phyloP scores from a whole-genome alignment of 37 sponge, comb jelly and placozoan species.

The Hexactinellida sp. region DNA sequence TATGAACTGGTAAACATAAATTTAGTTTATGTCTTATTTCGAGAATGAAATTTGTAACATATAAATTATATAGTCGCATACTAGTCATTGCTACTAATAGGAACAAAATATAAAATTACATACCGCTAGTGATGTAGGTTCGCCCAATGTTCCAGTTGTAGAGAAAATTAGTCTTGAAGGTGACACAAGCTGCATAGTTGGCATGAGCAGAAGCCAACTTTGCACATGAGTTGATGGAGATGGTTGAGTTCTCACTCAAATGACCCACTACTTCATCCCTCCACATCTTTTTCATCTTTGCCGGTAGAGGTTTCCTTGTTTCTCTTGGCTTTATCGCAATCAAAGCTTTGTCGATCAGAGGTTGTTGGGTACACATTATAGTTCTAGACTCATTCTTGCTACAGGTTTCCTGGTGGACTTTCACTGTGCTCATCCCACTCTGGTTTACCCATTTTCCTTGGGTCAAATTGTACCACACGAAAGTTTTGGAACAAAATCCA shows the following conservation, averaged over 20 bases:
- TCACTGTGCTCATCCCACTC: neutral
- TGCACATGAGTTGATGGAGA: neutral
- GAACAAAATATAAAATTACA: neutral
- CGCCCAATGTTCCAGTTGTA: conserved; percentile 19
- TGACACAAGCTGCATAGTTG: neutral
- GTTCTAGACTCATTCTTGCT: neutral
- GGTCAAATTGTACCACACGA: conserved; percentile 4
- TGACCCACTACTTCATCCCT: neutral
- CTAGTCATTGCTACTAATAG: neutral
- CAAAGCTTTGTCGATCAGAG: neutral
- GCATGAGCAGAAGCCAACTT: conserved; percentile 13
- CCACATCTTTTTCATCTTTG: neutral
- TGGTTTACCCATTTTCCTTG: conserved; percentile 15
- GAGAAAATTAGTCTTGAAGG: neutral
- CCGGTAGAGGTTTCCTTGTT: neutral
- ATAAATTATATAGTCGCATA: neutral
- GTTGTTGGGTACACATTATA: neutral
- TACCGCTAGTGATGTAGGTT: conserved; percentile 12
- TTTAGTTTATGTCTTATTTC: neutral
- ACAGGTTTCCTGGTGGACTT: neutral
- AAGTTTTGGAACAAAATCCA: neutral
- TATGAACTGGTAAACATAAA: neutral
- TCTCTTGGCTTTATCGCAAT: neutral
- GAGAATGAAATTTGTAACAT: neutral
- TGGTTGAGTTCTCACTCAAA: neutral